Evolutionary conservation across 2,113 vertebrate genomes (phyloP).

Genomic region (Riparia riparia): DNA sequence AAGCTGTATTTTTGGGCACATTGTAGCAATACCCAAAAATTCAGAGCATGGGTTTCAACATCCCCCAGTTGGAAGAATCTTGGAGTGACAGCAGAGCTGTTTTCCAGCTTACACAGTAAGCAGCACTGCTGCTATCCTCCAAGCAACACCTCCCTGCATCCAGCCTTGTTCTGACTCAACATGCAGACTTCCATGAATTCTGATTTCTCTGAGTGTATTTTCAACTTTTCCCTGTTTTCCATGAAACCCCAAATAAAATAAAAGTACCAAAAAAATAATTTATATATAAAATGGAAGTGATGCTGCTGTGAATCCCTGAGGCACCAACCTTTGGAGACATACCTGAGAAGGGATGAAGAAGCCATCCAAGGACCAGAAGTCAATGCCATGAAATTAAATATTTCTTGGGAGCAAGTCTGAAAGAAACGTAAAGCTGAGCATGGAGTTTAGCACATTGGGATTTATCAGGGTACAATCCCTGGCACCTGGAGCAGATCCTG

Average conservation of each 20-base stretch:
- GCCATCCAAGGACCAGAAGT: neutral
- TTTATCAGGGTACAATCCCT: neutral
- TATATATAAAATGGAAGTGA: no score
- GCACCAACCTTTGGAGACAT: neutral
- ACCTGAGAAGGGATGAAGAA: neutral
- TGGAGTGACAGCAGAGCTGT: neutral
- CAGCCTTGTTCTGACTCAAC: neutral
- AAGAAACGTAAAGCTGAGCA: neutral
- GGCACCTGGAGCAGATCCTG: neutral
- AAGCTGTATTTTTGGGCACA: neutral
- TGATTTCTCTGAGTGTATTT: neutral
- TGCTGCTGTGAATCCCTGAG: neutral
- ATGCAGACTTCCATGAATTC: neutral
- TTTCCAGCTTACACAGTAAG: neutral
- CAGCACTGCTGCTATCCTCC: neutral
- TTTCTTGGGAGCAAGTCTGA: neutral
- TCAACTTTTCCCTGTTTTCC: neutral
- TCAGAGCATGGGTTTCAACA: constrained; percentile 16
- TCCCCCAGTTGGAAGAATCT: neutral
- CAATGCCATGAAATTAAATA: neutral
- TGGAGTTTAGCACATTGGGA: neutral
- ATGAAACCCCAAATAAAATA: neutral
- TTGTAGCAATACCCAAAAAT: neutral
- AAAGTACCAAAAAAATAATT: neutral
- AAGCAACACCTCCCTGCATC: neutral